Evolutionary conservation across 1,140 invertebrate species (phyloP).

Genomic region (Ruditapes philippinarum): DNA sequence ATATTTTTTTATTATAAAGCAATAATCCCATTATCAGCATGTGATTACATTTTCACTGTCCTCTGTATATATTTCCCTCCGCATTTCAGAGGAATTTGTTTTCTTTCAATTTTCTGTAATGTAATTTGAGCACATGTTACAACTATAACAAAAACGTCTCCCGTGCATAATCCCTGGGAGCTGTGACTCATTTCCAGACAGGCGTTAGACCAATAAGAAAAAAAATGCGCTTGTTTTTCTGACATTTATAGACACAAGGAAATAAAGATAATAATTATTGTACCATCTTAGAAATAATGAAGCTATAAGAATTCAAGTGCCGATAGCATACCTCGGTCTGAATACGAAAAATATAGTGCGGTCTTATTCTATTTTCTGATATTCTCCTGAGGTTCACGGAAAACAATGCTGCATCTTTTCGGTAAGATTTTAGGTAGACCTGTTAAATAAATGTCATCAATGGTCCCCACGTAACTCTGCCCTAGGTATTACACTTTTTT

Average conservation of each 20-base stretch:
- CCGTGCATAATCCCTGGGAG: neutral
- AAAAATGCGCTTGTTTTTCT: neutral
- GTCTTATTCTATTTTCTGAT: too few relatives aligned
- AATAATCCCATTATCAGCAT: constrained; percentile 2
- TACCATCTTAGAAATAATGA: neutral
- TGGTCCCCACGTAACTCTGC: too few relatives aligned
- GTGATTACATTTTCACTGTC: constrained; percentile 26
- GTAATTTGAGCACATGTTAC: constrained; percentile 41
- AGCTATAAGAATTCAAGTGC: neutral
- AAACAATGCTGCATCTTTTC: too few relatives aligned
- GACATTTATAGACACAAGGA: neutral
- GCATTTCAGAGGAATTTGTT: neutral
- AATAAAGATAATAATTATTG: neutral
- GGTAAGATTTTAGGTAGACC: too few relatives aligned
- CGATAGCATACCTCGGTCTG: too few relatives aligned
- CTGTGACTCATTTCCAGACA: constrained; percentile 14
- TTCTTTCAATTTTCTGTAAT: constrained; percentile 49
- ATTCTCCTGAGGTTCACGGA: neutral
- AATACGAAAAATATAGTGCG: too few relatives aligned
- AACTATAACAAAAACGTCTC: constrained; percentile 29
- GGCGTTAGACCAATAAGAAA: neutral
- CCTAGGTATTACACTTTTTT: too few relatives aligned
- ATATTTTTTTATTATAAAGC: neutral
- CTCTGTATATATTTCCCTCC: neutral
- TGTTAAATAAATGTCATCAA: too few relatives aligned